Evolutionary conservation across 2,113 vertebrate species (phyloP).

Genomic region (Channa maculata): DNA sequence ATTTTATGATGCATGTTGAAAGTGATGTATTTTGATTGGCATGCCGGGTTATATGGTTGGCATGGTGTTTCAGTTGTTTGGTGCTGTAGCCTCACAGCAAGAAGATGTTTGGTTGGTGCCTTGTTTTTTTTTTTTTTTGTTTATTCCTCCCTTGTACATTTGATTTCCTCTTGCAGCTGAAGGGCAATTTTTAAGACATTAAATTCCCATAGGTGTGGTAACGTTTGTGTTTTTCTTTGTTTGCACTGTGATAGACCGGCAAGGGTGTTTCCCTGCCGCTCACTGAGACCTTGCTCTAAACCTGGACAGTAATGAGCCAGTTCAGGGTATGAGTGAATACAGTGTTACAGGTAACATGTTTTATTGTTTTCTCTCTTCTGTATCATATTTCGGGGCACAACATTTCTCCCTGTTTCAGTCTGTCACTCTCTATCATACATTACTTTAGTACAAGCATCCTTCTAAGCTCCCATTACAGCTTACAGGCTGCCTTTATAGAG

Average conservation of each 20-base stretch:
- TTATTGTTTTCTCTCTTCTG: not conserved
- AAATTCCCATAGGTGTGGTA: conserved; percentile 50
- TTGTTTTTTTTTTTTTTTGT: conserved; percentile 6
- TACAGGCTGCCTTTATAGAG: conserved; percentile 55
- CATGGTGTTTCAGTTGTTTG: not conserved
- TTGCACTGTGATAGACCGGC: conserved; percentile 25
- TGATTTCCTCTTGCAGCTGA: conserved; percentile 31
- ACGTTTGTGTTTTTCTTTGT: conserved; percentile 52
- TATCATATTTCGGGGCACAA: conserved; percentile 22
- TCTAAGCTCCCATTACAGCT: conserved; percentile 47
- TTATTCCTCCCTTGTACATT: conserved; percentile 15
- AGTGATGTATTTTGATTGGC: conserved; percentile 42
- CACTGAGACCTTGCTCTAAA: conserved; percentile 53
- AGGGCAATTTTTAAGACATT: conserved; percentile 40
- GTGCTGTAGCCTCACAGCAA: conserved; percentile 8
- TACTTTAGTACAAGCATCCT: conserved; percentile 45
- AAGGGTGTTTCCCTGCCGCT: conserved; percentile 45
- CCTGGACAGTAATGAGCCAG: conserved; percentile 34
- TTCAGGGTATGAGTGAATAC: conserved; percentile 15
- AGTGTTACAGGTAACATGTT: not conserved
- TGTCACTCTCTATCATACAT: conserved; percentile 44
- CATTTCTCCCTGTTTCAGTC: conserved; percentile 17
- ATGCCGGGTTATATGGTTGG: conserved; percentile 27
- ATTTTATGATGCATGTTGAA: conserved; percentile 53
- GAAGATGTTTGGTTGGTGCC: not conserved